Percentiles rank a stretch among this genome's conserved stretches.
These are phyloP conservation scores for Dyspetes luteomarginatus DNA, from an alignment of 2,888 invertebrate species.

Conservation along the genomic window DNA sequence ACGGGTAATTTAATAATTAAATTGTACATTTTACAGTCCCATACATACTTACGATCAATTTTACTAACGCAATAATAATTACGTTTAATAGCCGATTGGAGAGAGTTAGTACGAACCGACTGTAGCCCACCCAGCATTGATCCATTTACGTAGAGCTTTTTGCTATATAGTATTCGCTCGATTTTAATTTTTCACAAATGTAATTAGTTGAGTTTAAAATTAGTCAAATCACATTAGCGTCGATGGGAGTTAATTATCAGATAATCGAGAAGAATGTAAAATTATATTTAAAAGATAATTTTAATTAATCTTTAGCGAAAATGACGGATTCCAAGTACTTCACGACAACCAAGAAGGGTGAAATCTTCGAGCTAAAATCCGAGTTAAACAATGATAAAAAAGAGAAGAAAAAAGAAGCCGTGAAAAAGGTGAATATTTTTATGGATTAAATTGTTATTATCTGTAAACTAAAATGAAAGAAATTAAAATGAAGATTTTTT, in stretches of 20 bases:
- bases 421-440: slow-evolving; percentile 93
- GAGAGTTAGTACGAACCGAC: slow-evolving; percentile 50
- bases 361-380: slow-evolving; percentile 99
- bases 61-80: not conserved
- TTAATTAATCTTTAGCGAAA: slow-evolving; percentile 67
- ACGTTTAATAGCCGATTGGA: slow-evolving; percentile 6
- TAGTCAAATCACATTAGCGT: no score
- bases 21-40: not conserved
- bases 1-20: not conserved
- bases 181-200: slow-evolving; percentile 41
- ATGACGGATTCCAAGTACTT: slow-evolving; percentile 99
- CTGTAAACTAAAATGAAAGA: no score
- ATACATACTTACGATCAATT: not conserved
- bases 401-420: slow-evolving; percentile 99
- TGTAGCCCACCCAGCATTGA: slow-evolving; percentile 58
- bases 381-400: slow-evolving; percentile 99
- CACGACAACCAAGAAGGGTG: slow-evolving; percentile 99
- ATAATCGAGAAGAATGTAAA: no score
- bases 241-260: no score
- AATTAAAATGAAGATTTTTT: no score
- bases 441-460: not conserved
- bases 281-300: slow-evolving; percentile 10
- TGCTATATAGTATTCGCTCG: slow-evolving; percentile 34
- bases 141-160: slow-evolving; percentile 56
- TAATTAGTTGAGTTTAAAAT: no score